Evolutionary conservation across 2,888 invertebrate species (phyloP).

Genomic region (Trichogramma dendrolimi): DNA sequence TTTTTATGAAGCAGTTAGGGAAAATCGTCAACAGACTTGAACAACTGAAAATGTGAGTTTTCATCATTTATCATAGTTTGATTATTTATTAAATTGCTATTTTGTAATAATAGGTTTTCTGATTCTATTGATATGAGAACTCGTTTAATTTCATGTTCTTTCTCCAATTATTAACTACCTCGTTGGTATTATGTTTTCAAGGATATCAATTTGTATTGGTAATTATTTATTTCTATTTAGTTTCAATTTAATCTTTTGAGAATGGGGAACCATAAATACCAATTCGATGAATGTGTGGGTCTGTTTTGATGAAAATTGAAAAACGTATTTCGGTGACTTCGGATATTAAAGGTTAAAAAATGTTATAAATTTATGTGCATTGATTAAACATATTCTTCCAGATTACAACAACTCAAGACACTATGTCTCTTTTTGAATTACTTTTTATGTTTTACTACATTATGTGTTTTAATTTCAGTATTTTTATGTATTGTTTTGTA

Average conservation of each 20-base stretch:
- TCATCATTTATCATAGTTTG: background rate
- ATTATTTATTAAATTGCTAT: background rate
- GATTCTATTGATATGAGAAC: constrained; percentile 28
- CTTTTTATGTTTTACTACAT: constrained; percentile 23
- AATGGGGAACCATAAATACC: no score
- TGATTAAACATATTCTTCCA: constrained; percentile 1
- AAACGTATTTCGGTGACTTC: no score
- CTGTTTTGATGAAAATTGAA: no score
- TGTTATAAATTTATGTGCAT: background rate
- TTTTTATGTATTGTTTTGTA: constrained; percentile 27
- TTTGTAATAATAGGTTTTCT: constrained; percentile 22
- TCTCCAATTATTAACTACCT: constrained; percentile 27
- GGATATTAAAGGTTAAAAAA: no score
- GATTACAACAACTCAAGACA: constrained; percentile 8
- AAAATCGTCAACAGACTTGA: constrained; percentile 29
- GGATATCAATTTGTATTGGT: constrained; percentile 34
- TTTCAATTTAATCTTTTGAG: constrained; percentile 23
- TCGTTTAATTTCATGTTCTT: constrained; percentile 34
- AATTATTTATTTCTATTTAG: constrained; percentile 10
- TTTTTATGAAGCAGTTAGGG: constrained; percentile 1
- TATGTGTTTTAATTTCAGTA: constrained; percentile 17
- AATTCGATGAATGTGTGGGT: no score
- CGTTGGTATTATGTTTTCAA: constrained; percentile 32
- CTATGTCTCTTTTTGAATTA: constrained; percentile 14
- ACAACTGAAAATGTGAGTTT: constrained; percentile 29